Base-by-base conservation (phyloP, 2,113 vertebrate genomes). In the Camelus bactrianus region DNA sequence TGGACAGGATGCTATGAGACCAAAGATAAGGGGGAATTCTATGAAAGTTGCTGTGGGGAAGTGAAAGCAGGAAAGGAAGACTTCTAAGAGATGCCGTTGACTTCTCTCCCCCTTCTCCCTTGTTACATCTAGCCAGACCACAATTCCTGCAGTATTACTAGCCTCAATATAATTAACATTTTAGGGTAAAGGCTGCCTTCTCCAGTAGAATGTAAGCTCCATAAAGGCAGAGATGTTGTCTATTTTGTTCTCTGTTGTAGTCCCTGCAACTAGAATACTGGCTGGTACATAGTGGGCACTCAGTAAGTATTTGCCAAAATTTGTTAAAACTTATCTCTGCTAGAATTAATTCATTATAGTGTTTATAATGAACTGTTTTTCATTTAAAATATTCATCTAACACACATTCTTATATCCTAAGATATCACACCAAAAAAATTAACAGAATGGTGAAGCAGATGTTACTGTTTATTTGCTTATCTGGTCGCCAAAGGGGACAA, bases 391-490 rank as follows among this genome's bases (percentile, higher is more conserved):
- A 88, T 32, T 92, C 85, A 77, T 56, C 77, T 92, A 85, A 54
- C 88, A 70, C 35, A 97, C 8, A 73, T 56, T 92, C 76, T 95
- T 81, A 92, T 88, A 92, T 48, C 42, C 52, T 95, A 62, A 77
- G 30, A 91, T 88, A 83, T 42, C 52, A 87, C 52, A 96, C 28
- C 15, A 46, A 89, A 96, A 91, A 84, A 30, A 8, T n/a, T 50
- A 95, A 91, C 72, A 91, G 32, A 94, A 92, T n/a, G 6, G 20
- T 65, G 64, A 88, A 95, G 42, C 75, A 96, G 93, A 94, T 97
- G 81, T 96, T 96, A 65, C 60, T 96, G 52, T 96, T 95, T 89
- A 97, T 97, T 96, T 91, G 80, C 38, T 95, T 97, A 91, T 97
- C 70, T 95, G 30, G 93, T 97, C 11, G 32, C 94, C 85, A 95